Evolutionary conservation across 2,888 invertebrate genomes (phyloP).

Genomic region (Trichopoda pennipes): DNA sequence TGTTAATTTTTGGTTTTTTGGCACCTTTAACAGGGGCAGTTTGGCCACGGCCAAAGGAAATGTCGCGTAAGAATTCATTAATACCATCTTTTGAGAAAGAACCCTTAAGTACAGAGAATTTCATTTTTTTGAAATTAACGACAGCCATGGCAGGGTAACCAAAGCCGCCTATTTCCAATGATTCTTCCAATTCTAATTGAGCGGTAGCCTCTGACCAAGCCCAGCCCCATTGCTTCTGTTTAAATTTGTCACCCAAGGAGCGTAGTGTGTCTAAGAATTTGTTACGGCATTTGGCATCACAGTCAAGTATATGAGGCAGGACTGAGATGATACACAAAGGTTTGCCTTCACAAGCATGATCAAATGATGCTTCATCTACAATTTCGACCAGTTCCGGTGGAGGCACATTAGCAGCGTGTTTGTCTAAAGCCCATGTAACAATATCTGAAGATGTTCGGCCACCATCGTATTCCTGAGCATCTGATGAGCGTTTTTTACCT

Average conservation of each 20-base stretch:
- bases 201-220: conserved; percentile 96
- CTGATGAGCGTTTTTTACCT: conserved; percentile 86
- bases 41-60: conserved; percentile 95
- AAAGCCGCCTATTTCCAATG: conserved; percentile 97
- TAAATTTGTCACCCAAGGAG: conserved; percentile 92
- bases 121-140: conserved; percentile 97
- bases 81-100: conserved; percentile 97
- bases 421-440: conserved; percentile 93
- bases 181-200: conserved; percentile 91
- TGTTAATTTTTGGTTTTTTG: conserved; percentile 87
- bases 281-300: conserved; percentile 95
- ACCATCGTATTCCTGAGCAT: conserved; percentile 93
- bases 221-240: conserved; percentile 98
- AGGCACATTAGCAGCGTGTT: conserved; percentile 91
- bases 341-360: conserved; percentile 90
- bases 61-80: conserved; percentile 95
- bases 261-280: conserved; percentile 89
- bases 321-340: conserved; percentile 95
- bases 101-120: conserved; percentile 95
- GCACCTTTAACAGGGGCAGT: conserved; percentile 93
- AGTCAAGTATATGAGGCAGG: conserved; percentile 97
- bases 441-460: conserved; percentile 95
- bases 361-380: conserved; percentile 84
- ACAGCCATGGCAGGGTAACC: conserved; percentile 99
- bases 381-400: conserved; percentile 93